These are phyloP conservation scores for Siniperca knerii DNA, from an alignment of 2,113 vertebrate genomes.

Conservation along the genomic window DNA sequence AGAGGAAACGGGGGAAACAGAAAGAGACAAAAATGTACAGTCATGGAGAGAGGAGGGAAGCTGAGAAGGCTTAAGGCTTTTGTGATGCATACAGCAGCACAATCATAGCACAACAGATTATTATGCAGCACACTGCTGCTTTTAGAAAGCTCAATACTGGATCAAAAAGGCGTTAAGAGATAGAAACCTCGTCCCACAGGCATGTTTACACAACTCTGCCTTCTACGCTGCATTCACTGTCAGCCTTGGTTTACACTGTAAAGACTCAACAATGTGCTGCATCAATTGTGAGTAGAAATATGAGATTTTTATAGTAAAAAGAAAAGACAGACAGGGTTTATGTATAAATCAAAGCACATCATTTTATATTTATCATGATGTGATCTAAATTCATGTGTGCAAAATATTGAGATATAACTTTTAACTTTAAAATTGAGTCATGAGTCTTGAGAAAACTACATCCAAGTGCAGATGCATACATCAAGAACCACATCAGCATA, in stretches of 20 bases:
- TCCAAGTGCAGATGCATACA: not conserved
- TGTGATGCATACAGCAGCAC: slow-evolving; percentile 40
- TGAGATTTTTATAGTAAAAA: not conserved
- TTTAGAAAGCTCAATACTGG: slow-evolving; percentile 57
- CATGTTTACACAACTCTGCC: slow-evolving; percentile 56
- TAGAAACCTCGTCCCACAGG: slow-evolving; percentile 49
- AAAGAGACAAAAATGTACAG: slow-evolving; percentile 25
- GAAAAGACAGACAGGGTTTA: not conserved
- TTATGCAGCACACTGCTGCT: slow-evolving; percentile 45
- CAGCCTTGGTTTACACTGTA: not conserved
- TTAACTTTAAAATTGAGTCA: slow-evolving; percentile 9
- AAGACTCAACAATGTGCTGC: not conserved
- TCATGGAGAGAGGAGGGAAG: slow-evolving; percentile 12
- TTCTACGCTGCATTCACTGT: slow-evolving; percentile 18
- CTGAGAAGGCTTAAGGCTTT: slow-evolving; percentile 44
- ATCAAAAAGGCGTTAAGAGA: slow-evolving; percentile 59
- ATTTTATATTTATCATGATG: not conserved
- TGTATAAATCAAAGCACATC: not conserved
- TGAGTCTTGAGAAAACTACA: not conserved
- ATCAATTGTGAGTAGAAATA: slow-evolving; percentile 14
- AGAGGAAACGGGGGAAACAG: slow-evolving; percentile 12
- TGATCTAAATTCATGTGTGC: not conserved
- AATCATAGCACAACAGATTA: slow-evolving; percentile 52
- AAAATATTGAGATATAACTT: slow-evolving; percentile 4
- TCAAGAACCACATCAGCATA: not conserved